Conservation (phyloP, 2,797 vertebrate species). For the Schizothorax lantsangensis region DNA sequence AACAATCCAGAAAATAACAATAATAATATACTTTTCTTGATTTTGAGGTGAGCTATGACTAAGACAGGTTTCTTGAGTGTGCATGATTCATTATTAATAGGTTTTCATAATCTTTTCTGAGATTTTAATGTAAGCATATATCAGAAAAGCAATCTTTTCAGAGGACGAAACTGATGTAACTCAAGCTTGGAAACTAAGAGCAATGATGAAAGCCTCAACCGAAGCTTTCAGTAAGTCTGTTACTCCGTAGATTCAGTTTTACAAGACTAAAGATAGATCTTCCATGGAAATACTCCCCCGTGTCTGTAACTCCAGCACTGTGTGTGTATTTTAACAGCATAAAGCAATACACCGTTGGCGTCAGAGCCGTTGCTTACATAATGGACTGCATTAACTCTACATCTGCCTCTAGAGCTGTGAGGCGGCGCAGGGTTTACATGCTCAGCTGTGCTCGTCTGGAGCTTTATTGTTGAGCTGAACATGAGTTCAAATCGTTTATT, state of each 20-base stretch:
- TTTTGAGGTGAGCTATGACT: neutral
- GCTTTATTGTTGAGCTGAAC: constrained; percentile 11
- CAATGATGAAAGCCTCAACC: neutral
- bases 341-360: constrained; percentile 27
- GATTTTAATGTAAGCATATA: neutral
- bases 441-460: constrained; percentile 20
- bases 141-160: neutral
- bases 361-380: constrained; percentile 44
- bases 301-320: constrained; percentile 25
- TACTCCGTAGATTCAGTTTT: constrained; percentile 29
- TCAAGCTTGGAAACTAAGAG: constrained; percentile 5
- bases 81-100: neutral
- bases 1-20: too few relatives aligned
- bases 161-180: neutral
- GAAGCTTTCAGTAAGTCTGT: constrained; percentile 25
- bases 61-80: neutral
- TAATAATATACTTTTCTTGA: neutral
- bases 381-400: constrained; percentile 45
- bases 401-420: constrained; percentile 23
- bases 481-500: neutral
- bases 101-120: neutral
- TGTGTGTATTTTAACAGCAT: constrained; percentile 39
- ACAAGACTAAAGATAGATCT: constrained; percentile 43
- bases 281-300: constrained; percentile 25
- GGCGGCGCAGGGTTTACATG: neutral